These are phyloP conservation scores for Macrophya alboannulata DNA, from an alignment of 2,888 invertebrate genomes.

Conservation along the genomic window DNA sequence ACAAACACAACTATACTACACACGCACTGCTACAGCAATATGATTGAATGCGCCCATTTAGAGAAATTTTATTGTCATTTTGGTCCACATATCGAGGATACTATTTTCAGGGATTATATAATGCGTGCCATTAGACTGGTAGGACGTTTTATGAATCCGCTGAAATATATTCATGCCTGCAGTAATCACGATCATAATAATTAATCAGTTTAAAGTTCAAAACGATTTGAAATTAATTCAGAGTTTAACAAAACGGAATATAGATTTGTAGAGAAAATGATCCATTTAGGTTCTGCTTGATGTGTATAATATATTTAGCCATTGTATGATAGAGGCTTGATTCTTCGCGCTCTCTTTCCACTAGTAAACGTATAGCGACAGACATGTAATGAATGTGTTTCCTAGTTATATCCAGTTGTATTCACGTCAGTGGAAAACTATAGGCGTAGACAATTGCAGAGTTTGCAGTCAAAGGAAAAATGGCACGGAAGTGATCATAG, in stretches of 20 bases:
- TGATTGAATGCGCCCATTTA: not conserved
- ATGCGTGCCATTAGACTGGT: too few species aligned
- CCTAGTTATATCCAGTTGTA: not conserved
- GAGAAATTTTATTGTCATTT: conserved; percentile 4
- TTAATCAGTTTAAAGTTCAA: not conserved
- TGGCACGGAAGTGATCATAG: conserved; percentile 29
- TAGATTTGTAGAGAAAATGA: not conserved
- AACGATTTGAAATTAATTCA: not conserved
- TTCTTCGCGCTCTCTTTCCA: conserved; percentile 4
- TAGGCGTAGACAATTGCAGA: conserved; percentile 15
- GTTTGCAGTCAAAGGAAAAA: not conserved
- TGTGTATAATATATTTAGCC: not conserved
- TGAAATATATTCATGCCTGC: not conserved
- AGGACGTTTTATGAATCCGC: conserved; percentile 4
- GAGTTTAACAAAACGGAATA: not conserved
- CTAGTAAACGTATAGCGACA: not conserved
- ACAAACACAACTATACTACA: not conserved
- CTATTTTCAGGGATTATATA: conserved; percentile 2
- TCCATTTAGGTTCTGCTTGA: not conserved
- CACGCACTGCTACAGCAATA: not conserved
- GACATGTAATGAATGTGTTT: conserved; percentile 11
- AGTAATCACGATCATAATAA: conserved; percentile 11
- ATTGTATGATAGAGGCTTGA: not conserved
- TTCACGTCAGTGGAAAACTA: not conserved
- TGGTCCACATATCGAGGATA: not conserved